A percentile compares a stretch with the other conserved stretches of the same genome.
phyloP scores from a whole-genome alignment of 2,888 invertebrate genomes.

The Aquatica leii region DNA sequence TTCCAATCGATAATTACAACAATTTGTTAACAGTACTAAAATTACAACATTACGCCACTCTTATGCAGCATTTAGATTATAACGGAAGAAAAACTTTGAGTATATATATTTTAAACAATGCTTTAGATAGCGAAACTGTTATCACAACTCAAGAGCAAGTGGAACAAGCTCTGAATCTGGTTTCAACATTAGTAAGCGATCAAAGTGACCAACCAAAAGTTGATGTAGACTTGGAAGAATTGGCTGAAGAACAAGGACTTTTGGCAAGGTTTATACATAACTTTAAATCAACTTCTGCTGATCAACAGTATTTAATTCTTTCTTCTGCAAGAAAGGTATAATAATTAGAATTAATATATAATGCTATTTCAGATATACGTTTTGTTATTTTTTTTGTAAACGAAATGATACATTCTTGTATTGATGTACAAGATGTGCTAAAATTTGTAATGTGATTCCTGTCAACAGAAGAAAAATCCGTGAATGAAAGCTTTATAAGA shows the following conservation, averaged over 20 bases:
- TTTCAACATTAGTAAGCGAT: conserved; percentile 87
- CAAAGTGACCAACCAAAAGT: conserved; percentile 75
- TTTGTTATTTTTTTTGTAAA: too few species aligned
- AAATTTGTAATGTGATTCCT: too few species aligned
- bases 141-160: conserved; percentile 91
- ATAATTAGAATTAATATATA: too few species aligned
- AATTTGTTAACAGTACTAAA: conserved; percentile 88
- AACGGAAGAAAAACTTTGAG: conserved; percentile 86
- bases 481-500: too few species aligned
- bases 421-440: too few species aligned
- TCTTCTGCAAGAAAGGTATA: conserved; percentile 81
- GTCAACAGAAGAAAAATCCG: too few species aligned
- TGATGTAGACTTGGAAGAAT: conserved; percentile 89
- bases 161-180: conserved; percentile 66
- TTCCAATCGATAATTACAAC: conserved; percentile 95
- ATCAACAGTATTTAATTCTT: conserved; percentile 90
- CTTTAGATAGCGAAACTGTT: conserved; percentile 86
- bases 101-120: conserved; percentile 88
- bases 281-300: conserved; percentile 79
- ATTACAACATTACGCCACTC: conserved; percentile 85
- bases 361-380: background rate
- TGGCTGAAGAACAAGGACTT: conserved; percentile 94
- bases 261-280: conserved; percentile 90
- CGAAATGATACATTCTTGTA: too few species aligned
- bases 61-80: conserved; percentile 89